Conservation (phyloP, 2,797 vertebrate genomes). For the Gephyroberyx darwinii region DNA sequence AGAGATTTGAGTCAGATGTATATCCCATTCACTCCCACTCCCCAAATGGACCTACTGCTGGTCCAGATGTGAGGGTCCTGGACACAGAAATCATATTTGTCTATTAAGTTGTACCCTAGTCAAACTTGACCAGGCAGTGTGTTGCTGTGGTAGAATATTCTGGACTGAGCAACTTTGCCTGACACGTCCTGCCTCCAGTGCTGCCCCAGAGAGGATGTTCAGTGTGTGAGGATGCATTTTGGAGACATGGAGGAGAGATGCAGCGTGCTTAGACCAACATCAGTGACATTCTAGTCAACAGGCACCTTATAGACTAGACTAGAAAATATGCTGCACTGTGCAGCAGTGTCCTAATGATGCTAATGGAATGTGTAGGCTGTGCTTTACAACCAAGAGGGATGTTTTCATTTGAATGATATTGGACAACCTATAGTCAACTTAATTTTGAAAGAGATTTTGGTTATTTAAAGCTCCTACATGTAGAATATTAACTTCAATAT, state of each 20-base stretch:
- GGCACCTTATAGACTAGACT: too few relatives aligned
- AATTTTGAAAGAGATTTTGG: too few relatives aligned
- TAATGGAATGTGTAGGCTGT: not conserved
- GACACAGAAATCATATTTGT: not conserved
- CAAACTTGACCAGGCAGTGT: too few relatives aligned
- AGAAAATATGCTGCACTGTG: constrained; percentile 4
- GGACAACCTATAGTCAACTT: too few relatives aligned
- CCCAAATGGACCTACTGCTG: not conserved
- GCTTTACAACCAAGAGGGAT: too few relatives aligned
- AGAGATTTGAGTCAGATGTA: not conserved
- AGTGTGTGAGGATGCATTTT: constrained; percentile 5
- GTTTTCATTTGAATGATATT: too few relatives aligned
- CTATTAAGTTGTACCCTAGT: not conserved
- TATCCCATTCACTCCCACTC: constrained; percentile 1
- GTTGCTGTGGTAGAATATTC: not conserved
- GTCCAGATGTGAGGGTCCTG: not conserved
- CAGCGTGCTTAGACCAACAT: constrained; percentile 23
- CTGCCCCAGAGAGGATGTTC: constrained; percentile 6
- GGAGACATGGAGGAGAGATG: constrained; percentile 14
- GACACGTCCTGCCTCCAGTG: not conserved
- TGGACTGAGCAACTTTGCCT: not conserved
- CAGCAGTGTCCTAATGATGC: not conserved
- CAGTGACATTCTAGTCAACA: constrained; percentile 8
- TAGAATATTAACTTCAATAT: too few relatives aligned
- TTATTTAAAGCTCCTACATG: too few relatives aligned